Evolutionary conservation across 2,888 invertebrate genomes (phyloP).

Genomic region (Aphrophora alni): DNA sequence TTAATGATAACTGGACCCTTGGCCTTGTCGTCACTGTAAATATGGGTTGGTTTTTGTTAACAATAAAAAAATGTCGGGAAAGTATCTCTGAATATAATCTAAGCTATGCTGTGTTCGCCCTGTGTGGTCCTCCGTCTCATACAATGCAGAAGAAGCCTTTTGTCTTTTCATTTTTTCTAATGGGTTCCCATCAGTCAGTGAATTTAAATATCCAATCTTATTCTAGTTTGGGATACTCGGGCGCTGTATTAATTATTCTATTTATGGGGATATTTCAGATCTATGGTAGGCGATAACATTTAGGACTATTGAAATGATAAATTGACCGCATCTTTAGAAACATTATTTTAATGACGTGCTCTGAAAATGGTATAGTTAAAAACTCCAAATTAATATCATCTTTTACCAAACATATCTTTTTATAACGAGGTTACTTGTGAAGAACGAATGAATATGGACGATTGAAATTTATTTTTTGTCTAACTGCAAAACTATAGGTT

Average conservation of each 20-base stretch:
- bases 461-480: too few relatives aligned
- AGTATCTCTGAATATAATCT: background rate
- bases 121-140: background rate
- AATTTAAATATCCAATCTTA: background rate
- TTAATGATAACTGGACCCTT: background rate
- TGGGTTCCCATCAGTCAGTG: background rate
- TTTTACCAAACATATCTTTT: too few relatives aligned
- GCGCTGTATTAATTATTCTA: background rate
- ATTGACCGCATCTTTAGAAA: background rate
- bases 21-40: background rate
- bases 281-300: background rate
- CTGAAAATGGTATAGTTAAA: background rate
- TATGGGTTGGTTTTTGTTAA: background rate
- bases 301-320: background rate
- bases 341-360: background rate
- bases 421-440: too few relatives aligned
- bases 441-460: too few relatives aligned
- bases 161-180: slow-evolving; percentile 1
- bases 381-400: background rate
- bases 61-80: background rate
- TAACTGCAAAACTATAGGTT: too few relatives aligned
- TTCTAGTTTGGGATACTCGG: background rate
- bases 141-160: slow-evolving; percentile 1
- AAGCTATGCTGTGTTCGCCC: background rate
- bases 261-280: background rate